These are phyloP conservation scores for Anolis apletophallus DNA, from an alignment of 2,797 vertebrate genomes.

Conservation along the genomic window DNA sequence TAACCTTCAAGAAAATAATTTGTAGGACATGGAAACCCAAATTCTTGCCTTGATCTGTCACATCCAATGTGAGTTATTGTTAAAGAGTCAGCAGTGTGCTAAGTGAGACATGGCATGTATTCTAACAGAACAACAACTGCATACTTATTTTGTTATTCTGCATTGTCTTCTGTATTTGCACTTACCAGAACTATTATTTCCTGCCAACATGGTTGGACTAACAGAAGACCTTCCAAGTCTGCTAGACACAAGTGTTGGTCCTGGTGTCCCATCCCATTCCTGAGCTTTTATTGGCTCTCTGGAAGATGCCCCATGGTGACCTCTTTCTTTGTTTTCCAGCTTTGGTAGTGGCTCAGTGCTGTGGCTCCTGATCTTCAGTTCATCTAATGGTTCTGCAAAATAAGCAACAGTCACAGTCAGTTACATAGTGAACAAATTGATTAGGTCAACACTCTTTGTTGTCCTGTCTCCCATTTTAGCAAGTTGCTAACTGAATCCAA, in stretches of 20 bases:
- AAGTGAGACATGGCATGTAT: neutral
- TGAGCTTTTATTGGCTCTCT: conserved; percentile 91
- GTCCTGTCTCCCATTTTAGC: neutral
- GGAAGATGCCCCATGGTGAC: conserved; percentile 78
- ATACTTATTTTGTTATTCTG: neutral
- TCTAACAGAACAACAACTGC: neutral
- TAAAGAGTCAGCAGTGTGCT: neutral
- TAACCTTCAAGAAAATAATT: neutral
- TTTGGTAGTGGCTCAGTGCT: conserved; percentile 89
- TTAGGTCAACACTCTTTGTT: neutral
- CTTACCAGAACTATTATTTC: conserved; percentile 89
- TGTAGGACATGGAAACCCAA: no score
- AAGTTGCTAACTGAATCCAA: neutral
- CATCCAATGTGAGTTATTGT: neutral
- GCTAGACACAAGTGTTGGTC: conserved; percentile 86
- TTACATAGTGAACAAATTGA: conserved; percentile 41
- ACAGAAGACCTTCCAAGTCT: conserved; percentile 89
- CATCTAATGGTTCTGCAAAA: conserved; percentile 83
- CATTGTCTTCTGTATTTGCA: neutral
- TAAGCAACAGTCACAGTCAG: conserved; percentile 12
- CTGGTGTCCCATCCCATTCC: conserved; percentile 90
- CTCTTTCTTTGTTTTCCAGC: conserved; percentile 89
- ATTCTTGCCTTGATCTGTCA: neutral
- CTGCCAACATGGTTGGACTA: conserved; percentile 87
- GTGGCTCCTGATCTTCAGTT: conserved; percentile 87